Base-by-base conservation (phyloP, 2,888 invertebrate genomes). In the Andrena bicolor region DNA sequence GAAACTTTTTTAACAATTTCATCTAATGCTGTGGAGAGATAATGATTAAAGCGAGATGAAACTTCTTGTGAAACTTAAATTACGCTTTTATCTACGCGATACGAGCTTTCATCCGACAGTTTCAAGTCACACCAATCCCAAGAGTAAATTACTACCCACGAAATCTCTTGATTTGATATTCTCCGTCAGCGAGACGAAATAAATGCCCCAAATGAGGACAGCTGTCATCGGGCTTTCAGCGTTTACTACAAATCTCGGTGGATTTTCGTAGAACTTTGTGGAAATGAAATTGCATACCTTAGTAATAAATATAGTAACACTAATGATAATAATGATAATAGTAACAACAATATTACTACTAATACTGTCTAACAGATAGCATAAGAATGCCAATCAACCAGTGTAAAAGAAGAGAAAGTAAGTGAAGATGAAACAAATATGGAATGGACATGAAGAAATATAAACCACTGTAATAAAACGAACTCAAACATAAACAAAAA, bases 151-250 rank as follows among this genome's bases (percentile, higher is more conserved):
- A 61, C n/a, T 32, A 30, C 2, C 60, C 8, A n/a, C 30, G 16
- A 61, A 61, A 61, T 32, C 32, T 61, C 32, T n/a, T 32, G 60
- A 28, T 61, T 61, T 32, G 30, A 32, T 61, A 61, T 61, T 32
- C 20, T 7, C n/a, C 30, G 30, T 32, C 60, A 28, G 32, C 8
- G 8, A 32, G 10, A 16, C 30, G 16, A 32, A n/a, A 61, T 61
- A 32, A 61, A 61, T 32, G 60, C 60, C 1, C 32, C 2, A 61
- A 61, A 61, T 20, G 60, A 32, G n/a, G 30, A 61, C 20, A 61
- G 10, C 60, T 32, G 30, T 16, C 16, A 26, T 16, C 30, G n/a
- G 28, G 16, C 7, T 28, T 61, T 49, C 48, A 23, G 2, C 20
- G 56, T 56, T 56, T 10, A 8, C 23, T 10, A 56, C 56, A 56